phyloP scores from a whole-genome alignment of 2,113 vertebrate species.

The Plectropomus leopardus region DNA sequence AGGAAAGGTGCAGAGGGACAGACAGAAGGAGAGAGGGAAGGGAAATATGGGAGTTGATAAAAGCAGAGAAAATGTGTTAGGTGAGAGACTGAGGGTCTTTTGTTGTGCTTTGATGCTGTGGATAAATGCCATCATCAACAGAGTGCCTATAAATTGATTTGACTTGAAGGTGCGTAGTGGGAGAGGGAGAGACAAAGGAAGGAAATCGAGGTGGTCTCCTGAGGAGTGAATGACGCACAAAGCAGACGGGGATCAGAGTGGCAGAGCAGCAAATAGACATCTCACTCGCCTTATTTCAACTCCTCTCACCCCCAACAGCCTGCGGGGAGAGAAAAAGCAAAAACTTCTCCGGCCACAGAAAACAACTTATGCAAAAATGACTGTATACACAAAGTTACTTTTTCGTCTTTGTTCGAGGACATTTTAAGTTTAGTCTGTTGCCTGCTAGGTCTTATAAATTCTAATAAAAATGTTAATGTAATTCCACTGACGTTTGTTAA shows the following conservation, averaged over 20 bases:
- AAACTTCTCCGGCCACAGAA: slow-evolving; percentile 6
- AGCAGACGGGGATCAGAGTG: slow-evolving; percentile 28
- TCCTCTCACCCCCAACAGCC: slow-evolving; percentile 17
- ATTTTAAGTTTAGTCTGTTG: background rate
- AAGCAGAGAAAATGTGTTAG: slow-evolving; percentile 54
- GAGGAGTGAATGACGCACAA: slow-evolving; percentile 57
- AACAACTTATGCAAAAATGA: background rate
- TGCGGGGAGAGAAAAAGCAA: background rate
- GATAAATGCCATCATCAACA: slow-evolving; percentile 66
- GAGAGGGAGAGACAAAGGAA: slow-evolving; percentile 37
- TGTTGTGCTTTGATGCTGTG: slow-evolving; percentile 50
- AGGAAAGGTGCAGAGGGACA: slow-evolving; percentile 25
- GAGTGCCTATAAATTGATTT: slow-evolving; percentile 65
- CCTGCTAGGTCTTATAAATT: background rate
- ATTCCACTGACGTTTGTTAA: background rate
- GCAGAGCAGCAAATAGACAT: slow-evolving; percentile 43
- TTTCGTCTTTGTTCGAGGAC: background rate
- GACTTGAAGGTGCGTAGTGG: slow-evolving; percentile 43
- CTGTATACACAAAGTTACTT: background rate
- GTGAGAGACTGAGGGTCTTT: slow-evolving; percentile 45
- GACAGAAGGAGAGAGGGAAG: slow-evolving; percentile 17
- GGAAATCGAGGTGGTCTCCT: slow-evolving; percentile 40
- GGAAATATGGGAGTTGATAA: slow-evolving; percentile 47
- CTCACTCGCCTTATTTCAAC: slow-evolving; percentile 43
- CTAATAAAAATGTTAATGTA: slow-evolving; percentile 1